A percentile compares a stretch with the other conserved stretches of the same genome.
Conservation (phyloP, 2,888 invertebrate genomes). For the Caenorhabditis sulstoni region DNA sequence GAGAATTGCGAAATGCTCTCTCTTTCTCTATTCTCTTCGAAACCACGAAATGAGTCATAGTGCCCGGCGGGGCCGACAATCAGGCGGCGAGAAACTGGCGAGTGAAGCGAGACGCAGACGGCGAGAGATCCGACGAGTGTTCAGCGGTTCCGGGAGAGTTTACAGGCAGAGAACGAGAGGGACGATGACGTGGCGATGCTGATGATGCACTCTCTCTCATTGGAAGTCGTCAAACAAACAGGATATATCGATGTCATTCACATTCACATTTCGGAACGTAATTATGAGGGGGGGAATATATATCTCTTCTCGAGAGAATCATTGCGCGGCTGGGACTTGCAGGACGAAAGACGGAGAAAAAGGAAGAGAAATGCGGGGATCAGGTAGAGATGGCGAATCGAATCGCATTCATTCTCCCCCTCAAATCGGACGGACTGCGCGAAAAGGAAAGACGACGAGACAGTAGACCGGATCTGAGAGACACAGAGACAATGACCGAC, state of each 20-base stretch:
- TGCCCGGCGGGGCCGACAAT: constrained; percentile 38
- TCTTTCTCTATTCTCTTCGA: constrained; percentile 11
- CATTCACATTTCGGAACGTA: no score
- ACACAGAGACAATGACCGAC: constrained; percentile 21
- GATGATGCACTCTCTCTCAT: constrained; percentile 27
- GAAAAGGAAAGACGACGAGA: constrained; percentile 10
- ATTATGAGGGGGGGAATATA: neutral
- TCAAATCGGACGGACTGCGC: constrained; percentile 30
- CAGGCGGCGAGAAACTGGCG: constrained; percentile 38
- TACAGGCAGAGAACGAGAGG: neutral
- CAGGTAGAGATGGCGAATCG: constrained; percentile 11
- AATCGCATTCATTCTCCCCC: constrained; percentile 12
- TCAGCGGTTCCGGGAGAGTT: constrained; percentile 28
- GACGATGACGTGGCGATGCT: constrained; percentile 29
- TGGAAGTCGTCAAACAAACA: constrained; percentile 44
- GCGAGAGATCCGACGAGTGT: constrained; percentile 18
- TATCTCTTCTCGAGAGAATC: no score
- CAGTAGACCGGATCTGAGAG: constrained; percentile 15
- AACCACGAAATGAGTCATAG: constrained; percentile 31
- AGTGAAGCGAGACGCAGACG: constrained; percentile 26
- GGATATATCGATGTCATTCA: constrained; percentile 23
- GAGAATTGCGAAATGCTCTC: constrained; percentile 50
- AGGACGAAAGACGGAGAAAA: neutral
- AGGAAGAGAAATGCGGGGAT: constrained; percentile 13
- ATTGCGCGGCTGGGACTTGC: no score